Conservation (phyloP, 2,888 invertebrate genomes). For the Phytoseiulus persimilis region DNA sequence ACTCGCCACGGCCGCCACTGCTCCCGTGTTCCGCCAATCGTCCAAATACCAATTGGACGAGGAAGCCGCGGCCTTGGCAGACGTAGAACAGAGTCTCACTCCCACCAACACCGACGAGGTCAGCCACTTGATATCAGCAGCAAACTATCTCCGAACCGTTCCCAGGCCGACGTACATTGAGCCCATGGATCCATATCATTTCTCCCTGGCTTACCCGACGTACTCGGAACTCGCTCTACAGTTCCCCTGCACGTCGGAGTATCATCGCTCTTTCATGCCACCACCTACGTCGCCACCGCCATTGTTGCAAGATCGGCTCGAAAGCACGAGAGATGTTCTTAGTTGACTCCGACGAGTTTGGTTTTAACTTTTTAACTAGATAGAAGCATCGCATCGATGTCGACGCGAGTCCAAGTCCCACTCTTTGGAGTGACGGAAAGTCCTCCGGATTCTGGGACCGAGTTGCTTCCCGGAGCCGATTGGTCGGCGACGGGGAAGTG, state of each 20-base stretch:
- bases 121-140: conserved; percentile 43
- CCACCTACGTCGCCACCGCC: conserved; percentile 1
- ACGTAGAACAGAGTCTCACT: conserved; percentile 43
- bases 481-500: neutral
- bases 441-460: neutral
- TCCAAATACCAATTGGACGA: conserved; percentile 41
- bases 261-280: conserved; percentile 25
- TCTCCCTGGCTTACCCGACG: conserved; percentile 20
- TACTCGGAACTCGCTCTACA: conserved; percentile 21
- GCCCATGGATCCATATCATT: conserved; percentile 27
- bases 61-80: conserved; percentile 40
- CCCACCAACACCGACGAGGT: conserved; percentile 44
- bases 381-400: neutral
- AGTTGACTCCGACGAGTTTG: neutral
- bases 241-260: conserved; percentile 6
- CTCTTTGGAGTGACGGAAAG: too few species aligned
- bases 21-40: conserved; percentile 10
- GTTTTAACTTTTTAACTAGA: neutral
- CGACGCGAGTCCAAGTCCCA: neutral
- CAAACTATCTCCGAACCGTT: conserved; percentile 24
- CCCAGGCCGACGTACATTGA: conserved; percentile 27
- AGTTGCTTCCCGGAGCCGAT: neutral
- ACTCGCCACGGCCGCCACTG: conserved; percentile 25
- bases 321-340: neutral
- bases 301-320: neutral